phyloP scores from a whole-genome alignment of 2,113 vertebrate species.

The Paracanthobrama guichenoti region DNA sequence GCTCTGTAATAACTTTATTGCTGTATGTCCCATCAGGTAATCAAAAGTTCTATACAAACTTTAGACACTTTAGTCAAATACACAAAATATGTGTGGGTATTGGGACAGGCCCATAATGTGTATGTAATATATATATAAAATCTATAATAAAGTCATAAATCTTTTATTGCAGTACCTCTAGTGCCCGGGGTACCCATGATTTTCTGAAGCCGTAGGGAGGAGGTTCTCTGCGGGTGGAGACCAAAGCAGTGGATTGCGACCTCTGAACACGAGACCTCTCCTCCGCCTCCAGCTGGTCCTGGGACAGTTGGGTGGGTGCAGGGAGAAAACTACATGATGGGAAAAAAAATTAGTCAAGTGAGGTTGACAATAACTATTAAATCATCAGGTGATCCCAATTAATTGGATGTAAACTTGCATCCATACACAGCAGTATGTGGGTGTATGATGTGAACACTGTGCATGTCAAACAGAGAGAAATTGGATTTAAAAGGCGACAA shows the following conservation, averaged over 20 bases:
- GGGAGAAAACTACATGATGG: conserved; percentile 85
- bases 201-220: conserved; percentile 89
- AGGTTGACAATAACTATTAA: background rate
- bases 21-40: no score
- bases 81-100: background rate
- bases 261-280: conserved; percentile 86
- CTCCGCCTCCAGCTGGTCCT: conserved; percentile 96
- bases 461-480: background rate
- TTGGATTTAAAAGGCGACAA: background rate
- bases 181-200: conserved; percentile 87
- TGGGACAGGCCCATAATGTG: no score
- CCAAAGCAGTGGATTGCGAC: conserved; percentile 87
- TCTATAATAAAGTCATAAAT: no score
- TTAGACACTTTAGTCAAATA: no score
- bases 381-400: background rate
- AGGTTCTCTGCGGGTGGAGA: conserved; percentile 88
- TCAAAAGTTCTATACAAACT: no score
- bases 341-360: background rate
- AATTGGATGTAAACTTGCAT: background rate
- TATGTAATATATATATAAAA: no score
- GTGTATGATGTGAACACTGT: background rate
- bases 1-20: no score
- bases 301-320: conserved; percentile 93
- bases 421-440: background rate
- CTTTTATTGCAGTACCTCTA: conserved; percentile 77